Evolutionary conservation across 2,113 vertebrate genomes (phyloP), one percentile per base, ranked within the genome.

Genomic region (Regulus satrapa): DNA sequence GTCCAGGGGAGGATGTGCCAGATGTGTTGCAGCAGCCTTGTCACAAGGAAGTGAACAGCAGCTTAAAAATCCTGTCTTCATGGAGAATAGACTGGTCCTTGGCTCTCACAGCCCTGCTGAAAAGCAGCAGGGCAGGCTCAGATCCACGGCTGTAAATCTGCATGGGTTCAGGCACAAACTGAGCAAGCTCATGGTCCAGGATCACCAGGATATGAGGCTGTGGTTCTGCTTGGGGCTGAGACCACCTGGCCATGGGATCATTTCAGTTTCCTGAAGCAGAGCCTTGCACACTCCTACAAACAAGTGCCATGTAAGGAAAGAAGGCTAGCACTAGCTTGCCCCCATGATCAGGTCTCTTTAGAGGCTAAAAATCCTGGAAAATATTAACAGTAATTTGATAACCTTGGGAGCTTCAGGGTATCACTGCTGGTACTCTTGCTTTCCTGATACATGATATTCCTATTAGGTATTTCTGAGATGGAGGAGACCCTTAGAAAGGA

Each of bases 1-100:
- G 25, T 19, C 52, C 32, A 36, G 28, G 25, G 49, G 4, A 69
- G 3, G 14, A 10, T 69, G 25, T 1, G 2, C 49, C 0, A 1
- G 23, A 7, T 0, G 1, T 1, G 10, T 73, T 69, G 32, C 52
- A 45, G n/a, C 26, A 51, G 12, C 14, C 12, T 64, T 25, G 16
- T 24, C 24, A 20, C 15, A 55, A 20, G 26, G 34, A 58, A 81
- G 3, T 0, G 8, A 80, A 74, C 28, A 81, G 28, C 12, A 64
- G 26, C 38, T 87, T 88, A 29, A 46, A 89, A 92, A 34, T 36
- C 17, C 23, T 34, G 14, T 15, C 43, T 55, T 48, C 6, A 12
- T 13, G 52, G 45, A 55, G 31, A 64, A 8, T 10, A 71, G 15
- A 40, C 0, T 0, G 12, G 12, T 52, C 10, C 15, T 61, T 75